Evolutionary conservation across 2,797 vertebrate species (phyloP).

Genomic region (Xenops minutus): DNA sequence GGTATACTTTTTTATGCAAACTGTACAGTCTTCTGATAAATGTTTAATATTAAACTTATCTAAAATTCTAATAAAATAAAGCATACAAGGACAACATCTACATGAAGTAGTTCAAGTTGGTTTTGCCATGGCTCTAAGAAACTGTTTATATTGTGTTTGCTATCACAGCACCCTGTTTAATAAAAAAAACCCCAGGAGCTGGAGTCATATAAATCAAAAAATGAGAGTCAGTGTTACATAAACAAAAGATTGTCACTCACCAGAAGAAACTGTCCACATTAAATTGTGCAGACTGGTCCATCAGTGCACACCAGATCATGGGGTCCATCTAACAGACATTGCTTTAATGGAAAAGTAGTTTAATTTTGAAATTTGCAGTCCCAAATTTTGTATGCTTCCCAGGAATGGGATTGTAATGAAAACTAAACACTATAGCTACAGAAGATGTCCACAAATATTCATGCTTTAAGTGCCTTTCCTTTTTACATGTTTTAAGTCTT

Average conservation of each 20-base stretch:
- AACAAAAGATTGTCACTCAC: not conserved
- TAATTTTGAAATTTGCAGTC: not conserved
- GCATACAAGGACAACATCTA: not conserved
- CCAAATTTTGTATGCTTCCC: not conserved
- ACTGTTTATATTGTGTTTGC: not conserved
- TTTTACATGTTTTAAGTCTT: not conserved
- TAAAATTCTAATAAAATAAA: conserved; percentile 49
- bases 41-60: conserved; percentile 43
- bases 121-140: not conserved
- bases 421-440: not conserved
- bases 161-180: not conserved
- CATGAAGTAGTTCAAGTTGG: not conserved
- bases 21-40: conserved; percentile 19
- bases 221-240: not conserved
- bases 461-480: not conserved
- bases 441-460: not conserved
- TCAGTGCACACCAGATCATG: not conserved
- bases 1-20: conserved; percentile 29
- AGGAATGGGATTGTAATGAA: not conserved
- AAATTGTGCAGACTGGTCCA: not conserved
- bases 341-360: not conserved
- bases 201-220: not conserved
- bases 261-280: not conserved
- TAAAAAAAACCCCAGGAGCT: not conserved
- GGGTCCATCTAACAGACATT: not conserved